Conservation (phyloP, 2,797 vertebrate species). For the Coranthus polyacanthus region DNA sequence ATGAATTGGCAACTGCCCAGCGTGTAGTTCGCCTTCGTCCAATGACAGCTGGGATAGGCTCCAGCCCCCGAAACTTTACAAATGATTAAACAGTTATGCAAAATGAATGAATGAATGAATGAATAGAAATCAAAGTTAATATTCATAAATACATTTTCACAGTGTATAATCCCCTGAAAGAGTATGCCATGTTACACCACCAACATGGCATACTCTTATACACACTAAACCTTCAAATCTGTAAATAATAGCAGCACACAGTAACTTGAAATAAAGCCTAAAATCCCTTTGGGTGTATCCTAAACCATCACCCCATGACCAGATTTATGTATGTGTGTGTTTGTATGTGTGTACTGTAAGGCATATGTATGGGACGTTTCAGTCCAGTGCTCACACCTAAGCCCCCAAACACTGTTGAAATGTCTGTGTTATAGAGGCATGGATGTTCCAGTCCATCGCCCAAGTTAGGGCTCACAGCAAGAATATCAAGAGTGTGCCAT, state of each 20-base stretch:
- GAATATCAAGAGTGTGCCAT: conserved; percentile 53
- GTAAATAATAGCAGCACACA: background rate
- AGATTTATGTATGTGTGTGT: background rate
- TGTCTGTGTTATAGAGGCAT: conserved; percentile 48
- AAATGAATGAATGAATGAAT: no score
- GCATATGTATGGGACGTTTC: conserved; percentile 36
- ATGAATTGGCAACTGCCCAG: no score
- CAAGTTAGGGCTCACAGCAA: conserved; percentile 41
- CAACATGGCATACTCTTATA: no score
- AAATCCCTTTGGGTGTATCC: background rate
- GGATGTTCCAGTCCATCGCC: conserved; percentile 54
- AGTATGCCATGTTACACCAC: no score
- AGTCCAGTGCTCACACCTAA: conserved; percentile 38
- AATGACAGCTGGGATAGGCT: no score
- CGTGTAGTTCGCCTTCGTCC: no score
- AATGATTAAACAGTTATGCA: no score
- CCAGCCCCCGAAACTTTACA: no score
- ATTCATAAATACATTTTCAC: no score
- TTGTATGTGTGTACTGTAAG: conserved; percentile 3
- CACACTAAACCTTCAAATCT: background rate
- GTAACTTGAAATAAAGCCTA: background rate
- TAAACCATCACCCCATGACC: conserved; percentile 1
- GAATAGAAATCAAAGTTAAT: no score
- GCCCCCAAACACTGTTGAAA: conserved; percentile 16
- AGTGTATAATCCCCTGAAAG: no score